phyloP scores from a whole-genome alignment of 2,888 invertebrate species.

The Mayetiola destructor region DNA sequence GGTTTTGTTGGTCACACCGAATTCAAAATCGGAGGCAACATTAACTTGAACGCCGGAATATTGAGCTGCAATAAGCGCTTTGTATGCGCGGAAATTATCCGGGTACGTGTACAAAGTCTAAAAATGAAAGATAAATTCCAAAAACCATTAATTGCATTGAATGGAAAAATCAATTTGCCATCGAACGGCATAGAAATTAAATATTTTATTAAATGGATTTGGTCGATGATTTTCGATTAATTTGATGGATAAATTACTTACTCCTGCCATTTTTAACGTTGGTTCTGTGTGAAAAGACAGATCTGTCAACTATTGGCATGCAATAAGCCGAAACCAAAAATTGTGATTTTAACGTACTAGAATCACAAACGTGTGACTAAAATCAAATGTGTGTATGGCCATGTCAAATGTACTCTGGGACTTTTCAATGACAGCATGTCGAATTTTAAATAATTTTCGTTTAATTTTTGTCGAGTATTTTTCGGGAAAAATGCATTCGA shows the following conservation, averaged over 20 bases:
- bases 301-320: neutral
- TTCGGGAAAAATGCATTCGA: no score
- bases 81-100: conserved; percentile 95
- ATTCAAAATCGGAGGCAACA: conserved; percentile 71
- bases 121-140: neutral
- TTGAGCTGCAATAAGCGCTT: conserved; percentile 93
- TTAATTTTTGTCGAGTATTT: no score
- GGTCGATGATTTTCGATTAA: conserved; percentile 17
- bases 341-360: no score
- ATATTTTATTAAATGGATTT: neutral
- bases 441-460: no score
- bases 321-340: no score
- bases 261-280: conserved; percentile 52
- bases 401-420: no score
- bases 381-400: no score
- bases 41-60: conserved; percentile 81
- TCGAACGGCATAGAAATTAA: neutral
- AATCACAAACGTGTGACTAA: no score
- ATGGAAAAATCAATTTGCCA: neutral
- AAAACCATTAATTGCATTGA: neutral
- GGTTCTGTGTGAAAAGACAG: conserved; percentile 6
- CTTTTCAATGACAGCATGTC: no score
- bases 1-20: conserved; percentile 86
- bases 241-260: conserved; percentile 36
- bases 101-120: conserved; percentile 91